Percentiles rank a stretch among this genome's conserved stretches.
phyloP scores from a whole-genome alignment of 2,888 invertebrate genomes.

The Torymus texanus region DNA sequence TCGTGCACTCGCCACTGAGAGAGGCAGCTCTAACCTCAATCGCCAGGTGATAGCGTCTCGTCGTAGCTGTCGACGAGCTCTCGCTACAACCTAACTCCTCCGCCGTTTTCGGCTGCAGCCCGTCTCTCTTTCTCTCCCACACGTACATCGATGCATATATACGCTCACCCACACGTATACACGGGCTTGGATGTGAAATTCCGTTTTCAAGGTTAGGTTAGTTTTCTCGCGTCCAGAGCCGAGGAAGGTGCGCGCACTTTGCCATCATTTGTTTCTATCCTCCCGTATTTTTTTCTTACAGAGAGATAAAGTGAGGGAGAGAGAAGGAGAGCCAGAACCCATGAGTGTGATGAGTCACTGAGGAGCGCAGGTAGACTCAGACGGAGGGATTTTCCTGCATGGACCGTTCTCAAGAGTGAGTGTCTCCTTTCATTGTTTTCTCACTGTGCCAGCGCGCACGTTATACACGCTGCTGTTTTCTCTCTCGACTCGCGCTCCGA shows the following conservation, averaged over 20 bases:
- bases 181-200: conserved; percentile 7
- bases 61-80: neutral
- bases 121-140: conserved; percentile 1
- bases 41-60: neutral
- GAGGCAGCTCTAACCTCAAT: conserved; percentile 6
- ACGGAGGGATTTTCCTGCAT: conserved; percentile 61
- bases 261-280: neutral
- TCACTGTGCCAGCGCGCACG: neutral
- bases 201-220: conserved; percentile 37
- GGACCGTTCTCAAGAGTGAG: conserved; percentile 70
- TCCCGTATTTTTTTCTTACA: neutral
- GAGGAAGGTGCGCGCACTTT: neutral
- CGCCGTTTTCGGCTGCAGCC: neutral
- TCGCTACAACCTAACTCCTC: neutral
- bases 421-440: conserved; percentile 44
- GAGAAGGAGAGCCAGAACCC: too few species aligned
- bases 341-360: conserved; percentile 46
- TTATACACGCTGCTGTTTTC: neutral
- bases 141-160: neutral
- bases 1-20: too few species aligned
- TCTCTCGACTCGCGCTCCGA: too few species aligned
- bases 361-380: conserved; percentile 21
- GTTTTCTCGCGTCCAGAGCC: conserved; percentile 5
- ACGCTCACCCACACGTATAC: neutral
- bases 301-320: neutral